Evolutionary conservation across 2,113 vertebrate genomes (phyloP).

Genomic region (Ptilonorhynchus violaceus): DNA sequence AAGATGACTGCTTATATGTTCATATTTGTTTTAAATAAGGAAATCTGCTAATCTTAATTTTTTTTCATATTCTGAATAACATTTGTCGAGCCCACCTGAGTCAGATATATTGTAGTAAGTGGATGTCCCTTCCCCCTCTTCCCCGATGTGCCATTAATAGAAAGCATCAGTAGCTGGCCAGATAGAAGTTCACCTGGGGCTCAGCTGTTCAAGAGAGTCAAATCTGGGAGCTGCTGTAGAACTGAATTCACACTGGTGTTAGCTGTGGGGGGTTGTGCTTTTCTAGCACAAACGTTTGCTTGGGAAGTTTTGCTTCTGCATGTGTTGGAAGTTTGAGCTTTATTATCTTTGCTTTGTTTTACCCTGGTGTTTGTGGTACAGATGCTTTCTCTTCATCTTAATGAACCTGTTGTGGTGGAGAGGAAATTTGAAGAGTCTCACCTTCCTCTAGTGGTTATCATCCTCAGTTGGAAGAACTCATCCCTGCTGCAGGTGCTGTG

Average conservation of each 20-base stretch:
- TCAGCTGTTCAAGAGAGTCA: neutral
- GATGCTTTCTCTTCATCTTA: neutral
- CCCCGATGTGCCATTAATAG: neutral
- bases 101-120: neutral
- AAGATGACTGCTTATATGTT: neutral
- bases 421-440: neutral
- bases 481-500: neutral
- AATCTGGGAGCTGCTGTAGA: neutral
- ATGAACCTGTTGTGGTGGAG: fast-evolving
- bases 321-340: neutral
- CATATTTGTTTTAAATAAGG: neutral
- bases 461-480: neutral
- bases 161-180: neutral
- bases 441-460: neutral
- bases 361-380: neutral
- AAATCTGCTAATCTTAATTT: neutral
- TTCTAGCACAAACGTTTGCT: neutral
- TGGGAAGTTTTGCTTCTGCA: neutral
- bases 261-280: neutral
- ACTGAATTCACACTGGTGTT: neutral
- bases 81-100: neutral
- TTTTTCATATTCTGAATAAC: neutral
- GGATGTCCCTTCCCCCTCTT: neutral
- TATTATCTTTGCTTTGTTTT: neutral
- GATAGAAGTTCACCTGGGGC: neutral